A percentile compares a stretch with the other conserved stretches of the same genome.
Conservation (phyloP, 2,888 invertebrate genomes). For the Ligdia adustata region DNA sequence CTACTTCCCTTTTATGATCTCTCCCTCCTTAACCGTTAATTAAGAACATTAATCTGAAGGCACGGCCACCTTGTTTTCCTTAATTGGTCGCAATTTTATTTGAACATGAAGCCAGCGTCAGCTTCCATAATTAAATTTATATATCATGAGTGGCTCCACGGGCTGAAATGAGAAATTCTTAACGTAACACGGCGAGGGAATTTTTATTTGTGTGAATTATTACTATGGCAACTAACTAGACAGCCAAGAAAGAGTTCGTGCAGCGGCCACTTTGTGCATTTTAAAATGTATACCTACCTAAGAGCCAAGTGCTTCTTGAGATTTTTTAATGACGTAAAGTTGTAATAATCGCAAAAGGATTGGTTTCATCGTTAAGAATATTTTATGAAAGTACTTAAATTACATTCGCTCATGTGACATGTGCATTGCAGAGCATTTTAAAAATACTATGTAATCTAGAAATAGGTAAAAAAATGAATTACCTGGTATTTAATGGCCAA, state of each 20-base stretch:
- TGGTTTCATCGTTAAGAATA: too few species aligned
- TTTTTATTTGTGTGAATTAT: slow-evolving; percentile 25
- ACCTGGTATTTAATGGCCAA: too few species aligned
- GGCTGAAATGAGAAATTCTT: slow-evolving; percentile 28
- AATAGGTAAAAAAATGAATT: too few species aligned
- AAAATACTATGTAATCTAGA: too few species aligned
- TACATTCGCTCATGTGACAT: too few species aligned
- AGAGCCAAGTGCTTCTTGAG: too few species aligned
- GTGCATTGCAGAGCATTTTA: too few species aligned
- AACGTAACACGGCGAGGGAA: slow-evolving; percentile 19
- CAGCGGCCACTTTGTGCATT: too few species aligned
- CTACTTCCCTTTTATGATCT: slow-evolving; percentile 63
- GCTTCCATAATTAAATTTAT: slow-evolving; percentile 67
- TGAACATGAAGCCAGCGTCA: slow-evolving; percentile 60
- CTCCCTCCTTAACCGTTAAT: slow-evolving; percentile 72
- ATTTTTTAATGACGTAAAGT: too few species aligned
- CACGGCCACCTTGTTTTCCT: slow-evolving; percentile 77
- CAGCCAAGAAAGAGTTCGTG: background rate
- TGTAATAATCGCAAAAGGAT: too few species aligned
- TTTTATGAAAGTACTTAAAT: too few species aligned
- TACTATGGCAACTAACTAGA: slow-evolving; percentile 16
- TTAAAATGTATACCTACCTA: too few species aligned
- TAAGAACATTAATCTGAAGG: slow-evolving; percentile 78
- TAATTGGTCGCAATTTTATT: slow-evolving; percentile 81
- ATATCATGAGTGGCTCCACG: slow-evolving; percentile 44